Base-by-base conservation (phyloP, 2,113 vertebrate genomes). In the Lycaon pictus region DNA sequence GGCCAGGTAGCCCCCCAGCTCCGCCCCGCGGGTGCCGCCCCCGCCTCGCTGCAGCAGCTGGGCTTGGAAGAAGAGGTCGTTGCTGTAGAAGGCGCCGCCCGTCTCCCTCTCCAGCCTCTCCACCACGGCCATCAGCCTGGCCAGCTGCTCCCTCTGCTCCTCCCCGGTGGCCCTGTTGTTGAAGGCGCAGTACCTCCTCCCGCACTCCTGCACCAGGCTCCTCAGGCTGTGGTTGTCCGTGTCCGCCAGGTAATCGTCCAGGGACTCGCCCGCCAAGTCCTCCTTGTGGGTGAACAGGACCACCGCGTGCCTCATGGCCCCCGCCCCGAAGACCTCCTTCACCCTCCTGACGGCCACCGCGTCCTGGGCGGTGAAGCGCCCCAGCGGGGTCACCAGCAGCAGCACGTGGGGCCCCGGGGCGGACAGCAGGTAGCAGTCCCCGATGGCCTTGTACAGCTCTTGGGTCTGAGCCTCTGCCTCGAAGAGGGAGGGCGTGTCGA, bases 211-310 rank as follows among this genome's bases (percentile, higher is more conserved):
- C 15, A 98, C 20, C 79, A 97, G 60, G 6, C 4, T 13, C 74
- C 0, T 20, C 56, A 98, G 93, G 55, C 35, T 10, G 2, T 0
- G 1, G 89, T 97, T 96, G n/a, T 93, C 82, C 0, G 82, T 83
- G 20, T 11, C 16, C 0, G 9, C 11, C 22, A 97, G 11, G 0
- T 95, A 96, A 0, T 96, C 72, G 1, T 51, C 11, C 85, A 98
- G 19, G 23, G 96, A n/a, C 5, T 1, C 35, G 0, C 1, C 20
- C 7, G 0, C 56, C 8, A 98, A n/a, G 72, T 98, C 98, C 6
- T 98, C 98, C 51, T 53, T 96, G 80, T 32, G 95, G 27, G 98
- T 98, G 88, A 98, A 98, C 16, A 98, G 55, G 74, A 98, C 0
- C 12, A 98, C 32, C 56, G 3, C 10, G 67, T 97, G 23, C 16